These are phyloP conservation scores for Protomyctophum bolini DNA, from an alignment of 2,113 vertebrate genomes.

Conservation along the genomic window DNA sequence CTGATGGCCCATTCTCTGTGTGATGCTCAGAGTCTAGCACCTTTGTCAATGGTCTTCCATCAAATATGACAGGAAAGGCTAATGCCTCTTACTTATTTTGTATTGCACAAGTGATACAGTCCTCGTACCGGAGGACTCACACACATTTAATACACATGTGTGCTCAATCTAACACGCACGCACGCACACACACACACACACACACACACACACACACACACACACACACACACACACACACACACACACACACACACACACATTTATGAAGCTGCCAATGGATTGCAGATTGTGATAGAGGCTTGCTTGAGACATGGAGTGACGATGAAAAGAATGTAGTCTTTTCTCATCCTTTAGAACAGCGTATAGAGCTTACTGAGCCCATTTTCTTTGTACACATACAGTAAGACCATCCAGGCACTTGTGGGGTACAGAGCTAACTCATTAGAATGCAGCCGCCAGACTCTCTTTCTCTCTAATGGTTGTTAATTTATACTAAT, in stretches of 20 bases:
- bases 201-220: constrained; percentile 3
- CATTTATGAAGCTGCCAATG: constrained; percentile 36
- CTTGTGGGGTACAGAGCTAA: background rate
- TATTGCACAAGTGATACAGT: constrained; percentile 42
- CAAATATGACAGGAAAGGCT: constrained; percentile 13
- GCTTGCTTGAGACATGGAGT: constrained; percentile 28
- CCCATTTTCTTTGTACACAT: background rate
- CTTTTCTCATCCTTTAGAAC: background rate
- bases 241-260: constrained; percentile 24
- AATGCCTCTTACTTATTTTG: constrained; percentile 4
- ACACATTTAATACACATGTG: background rate
- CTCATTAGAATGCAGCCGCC: background rate
- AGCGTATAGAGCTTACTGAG: constrained; percentile 9
- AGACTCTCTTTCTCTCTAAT: constrained; percentile 4
- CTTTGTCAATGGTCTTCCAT: background rate
- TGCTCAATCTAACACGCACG: background rate
- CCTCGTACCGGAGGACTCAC: background rate
- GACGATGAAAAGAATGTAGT: constrained; percentile 17
- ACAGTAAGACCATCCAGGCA: constrained; percentile 8
- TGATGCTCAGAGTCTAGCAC: constrained; percentile 32
- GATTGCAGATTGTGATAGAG: constrained; percentile 21
- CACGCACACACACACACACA: background rate
- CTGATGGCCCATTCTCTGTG: constrained; percentile 39
- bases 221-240: constrained; percentile 7
- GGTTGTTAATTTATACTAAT: background rate